A percentile compares a stretch with the other conserved stretches of the same genome.
phyloP scores from a whole-genome alignment of 2,113 vertebrate genomes.

The Oreochromis spilurus region DNA sequence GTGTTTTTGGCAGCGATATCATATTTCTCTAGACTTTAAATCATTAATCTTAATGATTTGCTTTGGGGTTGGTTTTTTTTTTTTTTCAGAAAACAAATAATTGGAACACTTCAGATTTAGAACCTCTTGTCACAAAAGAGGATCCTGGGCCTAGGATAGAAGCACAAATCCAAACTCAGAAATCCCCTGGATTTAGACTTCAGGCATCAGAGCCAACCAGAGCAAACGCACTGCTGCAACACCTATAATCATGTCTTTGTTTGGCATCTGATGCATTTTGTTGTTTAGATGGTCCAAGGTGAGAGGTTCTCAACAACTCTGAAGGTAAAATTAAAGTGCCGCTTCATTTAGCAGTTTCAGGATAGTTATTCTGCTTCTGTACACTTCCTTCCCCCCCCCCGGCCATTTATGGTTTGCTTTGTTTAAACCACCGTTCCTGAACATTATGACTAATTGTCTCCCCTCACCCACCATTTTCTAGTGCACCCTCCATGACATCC shows the following conservation, averaged over 20 bases:
- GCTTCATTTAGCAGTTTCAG: neutral
- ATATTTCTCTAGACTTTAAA: neutral
- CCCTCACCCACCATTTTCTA: neutral
- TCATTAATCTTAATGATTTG: neutral
- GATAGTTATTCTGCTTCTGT: neutral
- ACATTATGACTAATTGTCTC: neutral
- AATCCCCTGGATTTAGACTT: neutral
- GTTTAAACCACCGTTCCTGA: neutral
- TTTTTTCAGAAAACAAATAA: neutral
- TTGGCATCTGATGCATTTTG: neutral
- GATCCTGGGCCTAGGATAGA: neutral
- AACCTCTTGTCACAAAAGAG: neutral
- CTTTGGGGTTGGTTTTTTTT: too few species aligned
- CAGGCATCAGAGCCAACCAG: neutral
- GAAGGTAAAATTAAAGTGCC: neutral
- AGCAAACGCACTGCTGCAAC: neutral
- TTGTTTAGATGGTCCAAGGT: neutral
- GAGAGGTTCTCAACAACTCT: neutral
- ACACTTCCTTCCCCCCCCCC: accelerated
- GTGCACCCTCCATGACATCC: neutral
- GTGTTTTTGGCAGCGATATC: neutral
- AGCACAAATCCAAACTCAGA: neutral
- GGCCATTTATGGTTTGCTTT: neutral
- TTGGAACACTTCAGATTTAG: neutral
- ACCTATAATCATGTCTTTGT: neutral